Evolutionary conservation across 2,113 vertebrate species (phyloP).

Genomic region (Ceuthmochares aereus): DNA sequence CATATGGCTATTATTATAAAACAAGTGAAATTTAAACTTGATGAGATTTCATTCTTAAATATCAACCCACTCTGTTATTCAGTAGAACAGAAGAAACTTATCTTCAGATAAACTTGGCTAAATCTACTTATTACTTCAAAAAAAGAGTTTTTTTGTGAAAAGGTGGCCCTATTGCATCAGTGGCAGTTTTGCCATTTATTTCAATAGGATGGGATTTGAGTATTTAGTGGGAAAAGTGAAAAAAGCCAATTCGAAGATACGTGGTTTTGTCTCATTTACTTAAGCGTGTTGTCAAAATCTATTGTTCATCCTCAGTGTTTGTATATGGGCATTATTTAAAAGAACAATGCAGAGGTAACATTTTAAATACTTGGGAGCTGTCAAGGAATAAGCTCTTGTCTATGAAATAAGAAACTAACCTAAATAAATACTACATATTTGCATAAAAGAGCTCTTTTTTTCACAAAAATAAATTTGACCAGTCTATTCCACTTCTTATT

Average conservation of each 20-base stretch:
- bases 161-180: background rate
- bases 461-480: slow-evolving; percentile 44
- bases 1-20: slow-evolving; percentile 62
- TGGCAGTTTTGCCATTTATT: background rate
- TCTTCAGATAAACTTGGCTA: slow-evolving; percentile 22
- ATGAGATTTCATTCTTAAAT: slow-evolving; percentile 63
- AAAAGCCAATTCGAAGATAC: background rate
- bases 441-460: slow-evolving; percentile 22
- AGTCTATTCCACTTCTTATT: slow-evolving; percentile 54
- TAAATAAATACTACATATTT: slow-evolving; percentile 53
- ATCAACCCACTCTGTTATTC: slow-evolving; percentile 48
- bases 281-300: background rate
- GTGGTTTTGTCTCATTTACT: background rate
- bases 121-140: background rate
- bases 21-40: slow-evolving; percentile 51
- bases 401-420: background rate
- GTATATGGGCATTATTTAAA: background rate
- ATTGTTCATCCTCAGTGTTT: background rate
- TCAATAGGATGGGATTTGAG: background rate
- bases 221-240: background rate
- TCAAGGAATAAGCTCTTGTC: slow-evolving; percentile 37
- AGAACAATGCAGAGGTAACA: background rate
- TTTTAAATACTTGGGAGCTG: background rate
- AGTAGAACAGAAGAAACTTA: slow-evolving; percentile 27
- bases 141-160: background rate